Base-by-base conservation (phyloP, 2,797 vertebrate species). In the Siniperca undulata region DNA sequence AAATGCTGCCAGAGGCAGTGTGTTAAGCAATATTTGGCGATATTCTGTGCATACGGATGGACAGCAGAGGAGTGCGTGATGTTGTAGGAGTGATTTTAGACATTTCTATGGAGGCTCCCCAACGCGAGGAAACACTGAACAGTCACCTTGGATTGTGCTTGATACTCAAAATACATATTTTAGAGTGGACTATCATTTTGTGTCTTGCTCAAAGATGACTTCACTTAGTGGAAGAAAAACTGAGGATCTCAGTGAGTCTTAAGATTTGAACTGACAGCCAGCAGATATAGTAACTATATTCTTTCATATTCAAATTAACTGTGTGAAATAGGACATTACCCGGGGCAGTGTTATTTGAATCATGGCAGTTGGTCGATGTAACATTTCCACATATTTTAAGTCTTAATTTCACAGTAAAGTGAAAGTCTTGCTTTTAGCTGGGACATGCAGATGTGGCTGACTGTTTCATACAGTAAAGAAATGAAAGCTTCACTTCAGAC, bases 401-500 rank as follows among this genome's bases (percentile, higher is more conserved):
- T 90, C 56, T 84, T 82, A 74, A 52, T 93, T 93, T 94, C 89
- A 78, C 88, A 83, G 88, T 85, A 91, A 93, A 91, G 82, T 86
- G 88, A 92, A 87, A 92, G 59, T 86, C 70, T 69, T 69, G 82
- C 81, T 92, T 85, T 89, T 81, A 88, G 80, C 75, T 19, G 72
- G 91, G 89, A 91, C 88, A 88, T 91, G 92, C 82, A 82, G 64
- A 89, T 81, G 80, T 85, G 80, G 38, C 76, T 74, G 72, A 38
- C 34, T 89, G 83, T 90, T 69, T 85, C 83, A 71, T 82, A 89
- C 82, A 64, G 83, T 78, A 74, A 79, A 91, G 83, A 93, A 93
- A 91, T 70, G 91, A 94, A 94, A 94, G 88, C 55, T 27, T 72
- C 48, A 55, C 69, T 58, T 30, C 19, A 77, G 78, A 82, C 72